phyloP scores from a whole-genome alignment of 2,113 vertebrate genomes.

The Heterochromis multidens region DNA sequence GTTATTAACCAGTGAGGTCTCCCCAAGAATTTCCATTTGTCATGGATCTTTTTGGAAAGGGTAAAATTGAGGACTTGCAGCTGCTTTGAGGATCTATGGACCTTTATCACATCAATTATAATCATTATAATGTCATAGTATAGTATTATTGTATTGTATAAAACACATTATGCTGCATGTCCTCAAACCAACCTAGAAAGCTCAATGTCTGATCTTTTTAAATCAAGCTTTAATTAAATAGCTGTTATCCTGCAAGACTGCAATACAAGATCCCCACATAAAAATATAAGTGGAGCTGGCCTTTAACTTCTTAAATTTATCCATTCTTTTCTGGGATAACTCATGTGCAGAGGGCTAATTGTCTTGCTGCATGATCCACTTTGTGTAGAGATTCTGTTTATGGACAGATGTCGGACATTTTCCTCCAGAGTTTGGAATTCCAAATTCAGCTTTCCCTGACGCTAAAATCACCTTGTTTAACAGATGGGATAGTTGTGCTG shows the following conservation, averaged over 20 bases:
- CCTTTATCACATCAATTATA: too few species aligned
- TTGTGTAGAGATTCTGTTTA: too few species aligned
- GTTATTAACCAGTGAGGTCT: not conserved
- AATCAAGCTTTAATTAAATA: conserved; percentile 7
- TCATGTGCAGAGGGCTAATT: not conserved
- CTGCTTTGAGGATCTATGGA: not conserved
- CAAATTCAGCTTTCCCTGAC: not conserved
- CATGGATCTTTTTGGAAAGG: not conserved
- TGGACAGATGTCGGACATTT: too few species aligned
- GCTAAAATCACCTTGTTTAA: not conserved
- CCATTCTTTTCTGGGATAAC: not conserved
- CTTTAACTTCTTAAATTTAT: not conserved
- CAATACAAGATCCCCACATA: not conserved
- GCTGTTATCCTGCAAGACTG: not conserved
- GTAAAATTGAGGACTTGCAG: not conserved
- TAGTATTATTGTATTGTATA: not conserved
- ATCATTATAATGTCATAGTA: too few species aligned
- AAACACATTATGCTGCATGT: not conserved
- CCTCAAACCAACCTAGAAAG: not conserved
- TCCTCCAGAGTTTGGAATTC: not conserved
- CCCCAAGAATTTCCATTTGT: not conserved
- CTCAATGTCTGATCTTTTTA: conserved; percentile 11
- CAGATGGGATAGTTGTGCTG: too few species aligned
- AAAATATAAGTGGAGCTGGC: not conserved
- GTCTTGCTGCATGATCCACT: not conserved